Evolutionary conservation across 2,888 invertebrate species (phyloP), one percentile per base, ranked within the genome.

Genomic region (Cenopis cana): DNA sequence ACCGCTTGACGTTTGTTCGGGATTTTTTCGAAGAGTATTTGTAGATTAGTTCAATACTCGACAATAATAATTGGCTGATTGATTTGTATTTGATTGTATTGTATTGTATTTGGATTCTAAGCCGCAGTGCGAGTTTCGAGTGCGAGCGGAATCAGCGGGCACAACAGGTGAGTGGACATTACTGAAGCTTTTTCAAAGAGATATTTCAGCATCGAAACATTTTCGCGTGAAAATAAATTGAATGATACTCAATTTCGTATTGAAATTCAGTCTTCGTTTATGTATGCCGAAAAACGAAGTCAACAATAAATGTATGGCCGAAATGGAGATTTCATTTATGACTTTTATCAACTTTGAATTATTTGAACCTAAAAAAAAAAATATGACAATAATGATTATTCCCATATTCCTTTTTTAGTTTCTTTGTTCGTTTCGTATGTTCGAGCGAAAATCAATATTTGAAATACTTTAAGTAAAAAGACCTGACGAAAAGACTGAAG

Each of bases 1-100:
- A 80, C 74, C 76, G 81, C 84, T 84, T 83, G 82, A 83, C 82
- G 78, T 75, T 73, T 54, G 52, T 4, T 66, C 18, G 56, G 49
- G 41, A 55, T 54, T 73, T 64, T 65, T 49, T 49, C 29, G 18
- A 46, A 24, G 11, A 52, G n/a, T 36, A 33, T 68, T 62, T 62
- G 1, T 33, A 49, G 76, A 78, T 80, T 74, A 65, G 9, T 73
- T 75, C 60, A 17, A 71, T 73, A 61, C 66, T 78, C 75, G 72
- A 76, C 65, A 74, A 78, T 73, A 75, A 76, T 76, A 77, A 76
- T 73, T 76, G 69, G 66, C 71, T 75, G 73, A 72, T 70, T 73
- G 65, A 70, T 73, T 73, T 10, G 14, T 70, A 70, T 73, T 73
- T 10, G 14, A 65, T 54, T 65, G 59, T 12, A 65, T 59, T 62